Base-by-base conservation (phyloP, 2,888 invertebrate genomes). In the Lacanobia oleracea region DNA sequence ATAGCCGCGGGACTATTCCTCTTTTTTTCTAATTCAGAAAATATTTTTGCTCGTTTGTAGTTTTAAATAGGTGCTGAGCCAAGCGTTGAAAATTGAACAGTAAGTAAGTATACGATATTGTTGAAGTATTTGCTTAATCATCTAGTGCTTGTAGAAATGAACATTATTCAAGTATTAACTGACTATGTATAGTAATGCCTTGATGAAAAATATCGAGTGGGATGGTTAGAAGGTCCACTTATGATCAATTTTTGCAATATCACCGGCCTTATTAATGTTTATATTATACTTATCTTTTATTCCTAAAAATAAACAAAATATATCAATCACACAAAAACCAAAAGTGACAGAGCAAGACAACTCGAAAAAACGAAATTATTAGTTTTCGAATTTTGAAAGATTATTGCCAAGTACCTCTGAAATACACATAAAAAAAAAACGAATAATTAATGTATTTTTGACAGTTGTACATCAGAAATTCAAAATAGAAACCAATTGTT, bases 401-500 rank as follows among this genome's bases (percentile, higher is more conserved):
- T 37, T 57, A n/a, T 57, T 37, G 37, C 1, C 14, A 43, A 43
- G 43, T 43, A 43, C 43, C 14, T 43, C 16, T 43, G 14, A 43
- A 43, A 43, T 43, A 43, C 14, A 14, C 43, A 43, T 43, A 57
- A 57, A 56, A 54, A 33, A 57, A 56, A 27, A 33, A 33, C 33
- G 27, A 23, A 23, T 14, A 56, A 10, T 8, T 56, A 33, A 57
- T 18, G 2, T 56, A 21, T 21, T 1, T 59, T 40, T 50, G 9
- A 66, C 51, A 27, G 18, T 18, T 48, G 7, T 18, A 45, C 12
- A 48, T 63, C n/a, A 45, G 12, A 73, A 59, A 54, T 53, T 50
- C 12, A 37, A 6, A 48, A 48, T 18, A 18, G 48, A 71, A 53
- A 23, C 21, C 64, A 73, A 73, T 66, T 72, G 72, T 83, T 75